Conservation (phyloP, 2,797 vertebrate genomes). For the Hippopotamyrus pictus region DNA sequence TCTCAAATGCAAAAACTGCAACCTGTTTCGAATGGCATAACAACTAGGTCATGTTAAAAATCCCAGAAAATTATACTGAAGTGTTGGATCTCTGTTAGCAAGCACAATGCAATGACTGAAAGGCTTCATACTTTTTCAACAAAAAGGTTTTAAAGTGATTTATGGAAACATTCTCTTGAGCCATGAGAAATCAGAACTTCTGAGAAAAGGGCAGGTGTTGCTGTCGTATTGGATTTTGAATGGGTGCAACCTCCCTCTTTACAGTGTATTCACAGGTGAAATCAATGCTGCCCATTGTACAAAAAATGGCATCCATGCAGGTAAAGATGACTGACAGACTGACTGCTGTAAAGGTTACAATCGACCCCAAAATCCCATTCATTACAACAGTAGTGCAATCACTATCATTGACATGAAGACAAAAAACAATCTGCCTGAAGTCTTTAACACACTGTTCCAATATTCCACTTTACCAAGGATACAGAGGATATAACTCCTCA, state of each 20-base stretch:
- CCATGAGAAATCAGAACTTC: background rate
- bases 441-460: background rate
- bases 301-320: background rate
- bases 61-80: background rate
- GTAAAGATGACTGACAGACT: conserved; percentile 71
- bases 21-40: background rate
- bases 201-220: background rate
- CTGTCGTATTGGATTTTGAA: background rate
- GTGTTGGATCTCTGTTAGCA: background rate
- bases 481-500: background rate
- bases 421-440: background rate
- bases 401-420: conserved; percentile 50
- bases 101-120: background rate
- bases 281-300: conserved; percentile 3
- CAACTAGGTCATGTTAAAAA: background rate
- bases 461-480: background rate
- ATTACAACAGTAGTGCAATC: conserved; percentile 77
- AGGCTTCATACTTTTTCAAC: background rate
- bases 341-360: conserved; percentile 76
- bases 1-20: background rate
- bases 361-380: conserved; percentile 65
- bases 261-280: background rate
- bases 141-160: background rate
- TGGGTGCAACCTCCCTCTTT: background rate
- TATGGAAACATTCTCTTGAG: background rate